Base-by-base conservation (phyloP, 2,797 vertebrate genomes). In the Melanotaenia boesemani region DNA sequence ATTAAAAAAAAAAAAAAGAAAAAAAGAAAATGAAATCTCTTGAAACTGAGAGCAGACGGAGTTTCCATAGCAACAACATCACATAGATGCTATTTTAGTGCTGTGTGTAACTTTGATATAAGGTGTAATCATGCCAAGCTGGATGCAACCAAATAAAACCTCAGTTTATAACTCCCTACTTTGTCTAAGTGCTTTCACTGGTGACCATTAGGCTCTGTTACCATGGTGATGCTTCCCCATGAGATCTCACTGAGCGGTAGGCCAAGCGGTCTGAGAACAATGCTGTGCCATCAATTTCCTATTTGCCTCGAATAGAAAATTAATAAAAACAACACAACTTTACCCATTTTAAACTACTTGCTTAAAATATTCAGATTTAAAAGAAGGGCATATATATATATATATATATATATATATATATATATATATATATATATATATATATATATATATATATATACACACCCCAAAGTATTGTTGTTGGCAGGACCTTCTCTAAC, bases 41-140 rank as follows among this genome's bases (percentile, higher is more conserved):
- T 88, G 77, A 84, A 84, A 80, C 84, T n/a, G 75, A 79, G 86
- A 84, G 77, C 77, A n/a, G 26, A 12, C 62, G 0, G 69, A 56
- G 91, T 93, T 83, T 83, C 93, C 91, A 91, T 89, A 66, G 91
- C 87, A 91, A 93, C 89, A 85, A 9, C 88, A 88, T 90, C 84
- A 88, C 79, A 88, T 87, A 84, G 84, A 89, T 89, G 72, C 89
- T 89, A 91, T 92, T 89, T 91, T 74, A 72, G 91, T 86, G 76
- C 64, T 8, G 88, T 63, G 84, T 89, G 90, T 85, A 93, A 91
- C 90, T 91, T 89, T 84, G 80, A 86, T 89, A 89, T 86, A 85
- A 89, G 87, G 88, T 89, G 88, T 86, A 91, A 92, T 90, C 88
- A 88, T 56, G 82, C 82, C 86, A 66, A 71, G 83, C 84, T 84